Base-by-base conservation (phyloP, 2,888 invertebrate species). In the Cheilosia grossa region DNA sequence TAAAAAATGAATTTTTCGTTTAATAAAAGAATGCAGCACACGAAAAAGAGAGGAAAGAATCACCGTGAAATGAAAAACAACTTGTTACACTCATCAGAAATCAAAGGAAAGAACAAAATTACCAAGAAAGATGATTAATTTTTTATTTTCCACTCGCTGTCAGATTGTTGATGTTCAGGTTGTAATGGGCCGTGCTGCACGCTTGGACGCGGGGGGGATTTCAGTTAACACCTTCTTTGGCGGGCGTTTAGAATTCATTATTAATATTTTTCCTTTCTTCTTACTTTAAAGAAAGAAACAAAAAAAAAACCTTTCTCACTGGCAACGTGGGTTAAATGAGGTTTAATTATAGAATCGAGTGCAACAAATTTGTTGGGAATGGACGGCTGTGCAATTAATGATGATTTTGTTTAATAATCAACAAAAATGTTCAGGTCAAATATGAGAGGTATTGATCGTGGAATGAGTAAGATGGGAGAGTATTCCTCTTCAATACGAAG, bases 191-290 rank as follows among this genome's bases (percentile, higher is more conserved):
- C 27, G 30, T 13, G 21, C n/a, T 51, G 30, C 30, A 6, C 27
- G 27, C 27, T 9, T 19, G 33, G n/a, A 49, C 21, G 54, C 49
- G 64, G 70, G 75, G 70, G 78, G 59, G 37, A 64, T 69, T 69
- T 75, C 72, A 81, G 70, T 85, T 81, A 85, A 85, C 85, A 85
- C 85, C 85, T 85, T 81, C 83, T 74, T 80, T 70, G 80, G 83
- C 69, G 69, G 74, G 30, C 58, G 54, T 67, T 78, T 61, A 56
- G 73, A 44, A 85, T 85, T 85, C 66, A 69, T 80, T 83, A 74
- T 53, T 58, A 64, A 83, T 56, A 54, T 53, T 59, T 40, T 66
- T 24, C 33, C 19, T 54, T 56, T n/a, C 10, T 44, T 40, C 49
- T 44, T 4, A 2, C 17, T 37, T 42, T 13, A 0, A 47, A n/a